Conservation (phyloP, 2,888 invertebrate species). For the Lithophane leautieri region DNA sequence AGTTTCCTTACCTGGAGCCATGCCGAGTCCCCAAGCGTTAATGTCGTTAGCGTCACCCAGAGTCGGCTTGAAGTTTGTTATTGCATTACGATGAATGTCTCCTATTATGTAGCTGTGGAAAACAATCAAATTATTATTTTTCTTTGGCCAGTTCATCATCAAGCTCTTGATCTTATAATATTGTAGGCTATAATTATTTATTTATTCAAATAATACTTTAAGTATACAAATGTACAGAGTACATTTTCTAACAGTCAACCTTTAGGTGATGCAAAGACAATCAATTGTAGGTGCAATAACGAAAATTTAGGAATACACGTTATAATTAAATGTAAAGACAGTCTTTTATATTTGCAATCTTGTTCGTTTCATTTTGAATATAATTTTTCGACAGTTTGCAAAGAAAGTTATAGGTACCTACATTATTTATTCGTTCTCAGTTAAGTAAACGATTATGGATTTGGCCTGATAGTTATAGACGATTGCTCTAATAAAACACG, state of each 20-base stretch:
- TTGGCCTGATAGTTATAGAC: background rate
- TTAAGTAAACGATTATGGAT: background rate
- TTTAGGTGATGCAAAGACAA: background rate
- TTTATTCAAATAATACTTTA: background rate
- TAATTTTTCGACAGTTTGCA: background rate
- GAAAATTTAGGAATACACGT: background rate
- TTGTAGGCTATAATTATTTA: background rate
- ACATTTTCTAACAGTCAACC: background rate
- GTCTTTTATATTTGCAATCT: background rate
- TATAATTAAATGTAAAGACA: background rate
- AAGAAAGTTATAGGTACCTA: background rate
- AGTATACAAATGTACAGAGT: background rate
- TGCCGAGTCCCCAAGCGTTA: slow-evolving; percentile 91
- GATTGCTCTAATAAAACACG: background rate
- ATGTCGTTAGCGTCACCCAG: slow-evolving; percentile 91
- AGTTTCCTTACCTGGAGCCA: slow-evolving; percentile 82
- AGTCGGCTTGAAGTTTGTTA: slow-evolving; percentile 89
- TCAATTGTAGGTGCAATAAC: background rate
- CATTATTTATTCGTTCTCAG: background rate
- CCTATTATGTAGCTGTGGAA: slow-evolving; percentile 87
- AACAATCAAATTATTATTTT: background rate
- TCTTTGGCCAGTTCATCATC: too few relatives aligned
- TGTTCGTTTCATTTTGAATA: background rate
- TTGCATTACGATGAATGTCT: slow-evolving; percentile 91
- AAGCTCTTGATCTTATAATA: too few relatives aligned